Base-by-base conservation (phyloP, 2,888 invertebrate species). In the Aporophyla lueneburgensis region DNA sequence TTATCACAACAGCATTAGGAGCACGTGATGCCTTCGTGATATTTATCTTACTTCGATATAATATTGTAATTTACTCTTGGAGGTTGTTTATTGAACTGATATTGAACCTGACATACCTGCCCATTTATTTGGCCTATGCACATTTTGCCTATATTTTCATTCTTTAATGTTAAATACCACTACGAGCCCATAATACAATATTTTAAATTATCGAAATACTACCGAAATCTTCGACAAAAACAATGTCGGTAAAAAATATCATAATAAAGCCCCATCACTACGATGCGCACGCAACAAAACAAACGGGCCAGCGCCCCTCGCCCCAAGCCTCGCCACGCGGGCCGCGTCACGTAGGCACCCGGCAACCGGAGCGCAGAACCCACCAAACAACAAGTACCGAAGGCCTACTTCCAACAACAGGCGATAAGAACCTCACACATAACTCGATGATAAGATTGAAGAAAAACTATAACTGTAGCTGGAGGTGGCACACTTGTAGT, bases 331-430 rank as follows among this genome's bases (percentile, higher is more conserved):
- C 90, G 92, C 93, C 96, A 96, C 96, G 96, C 94, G 95, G 94
- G 83, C 92, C 89, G 88, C 93, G 96, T 96, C 96, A 96, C 96
- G 96, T 96, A 96, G 96, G 96, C 96, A 94, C 91, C 88, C 89
- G 86, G 87, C 86, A 75, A 85, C 82, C 87, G 73, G 78, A 83
- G 87, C 84, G 71, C 78, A 72, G 16, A 71, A 53, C 74, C 58
- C 73, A 86, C 70, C 71, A 79, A 84, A 86, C 33, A 83, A 79
- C 62, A 69, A 79, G 24, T 33, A 58, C 80, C 87, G 83, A 87
- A 84, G 84, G 82, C 70, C 71, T 71, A 86, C 74, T 84, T 71
- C n/a, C 66, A 69, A 71, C 74, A 79, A 61, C 19, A 56, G 40
- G 66, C 73, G 89, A 89, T 89, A 88, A 86, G 49, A 43, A 62